These are phyloP conservation scores for Polylopha cassiicola DNA, from an alignment of 2,888 invertebrate species.

Conservation along the genomic window DNA sequence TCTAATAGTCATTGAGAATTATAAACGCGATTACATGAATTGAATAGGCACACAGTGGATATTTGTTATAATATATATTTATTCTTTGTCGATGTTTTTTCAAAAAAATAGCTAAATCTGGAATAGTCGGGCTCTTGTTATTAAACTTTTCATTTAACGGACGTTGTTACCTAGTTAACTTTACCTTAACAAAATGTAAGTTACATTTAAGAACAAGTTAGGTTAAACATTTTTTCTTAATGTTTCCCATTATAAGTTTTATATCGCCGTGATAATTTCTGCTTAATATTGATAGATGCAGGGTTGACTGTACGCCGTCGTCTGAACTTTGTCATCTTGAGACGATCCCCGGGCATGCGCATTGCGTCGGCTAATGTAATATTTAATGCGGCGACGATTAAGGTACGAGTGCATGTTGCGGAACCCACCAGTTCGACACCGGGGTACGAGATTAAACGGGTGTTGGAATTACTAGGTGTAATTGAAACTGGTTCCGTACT, in stretches of 20 bases:
- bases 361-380: slow-evolving; percentile 18
- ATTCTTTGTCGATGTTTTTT: too few relatives aligned
- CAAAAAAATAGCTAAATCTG: too few relatives aligned
- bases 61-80: too few relatives aligned
- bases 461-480: slow-evolving; percentile 19
- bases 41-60: too few relatives aligned
- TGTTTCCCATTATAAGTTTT: slow-evolving; percentile 3
- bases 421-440: slow-evolving; percentile 8
- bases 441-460: slow-evolving; percentile 17
- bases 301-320: slow-evolving; percentile 18
- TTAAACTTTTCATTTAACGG: too few relatives aligned
- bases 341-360: slow-evolving; percentile 20
- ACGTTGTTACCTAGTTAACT: too few relatives aligned
- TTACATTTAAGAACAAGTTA: too few relatives aligned
- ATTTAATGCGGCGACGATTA: slow-evolving; percentile 23
- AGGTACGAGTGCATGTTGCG: slow-evolving; percentile 22
- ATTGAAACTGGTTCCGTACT: slow-evolving; percentile 9
- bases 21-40: too few relatives aligned
- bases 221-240: too few relatives aligned
- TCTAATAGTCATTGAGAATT: too few relatives aligned
- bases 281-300: slow-evolving; percentile 19
- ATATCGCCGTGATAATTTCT: slow-evolving; percentile 5
- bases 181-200: too few relatives aligned
- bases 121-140: too few relatives aligned
- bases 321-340: slow-evolving; percentile 22